Base-by-base conservation (phyloP, 2,113 vertebrate genomes). In the Actenoides hombroni region DNA sequence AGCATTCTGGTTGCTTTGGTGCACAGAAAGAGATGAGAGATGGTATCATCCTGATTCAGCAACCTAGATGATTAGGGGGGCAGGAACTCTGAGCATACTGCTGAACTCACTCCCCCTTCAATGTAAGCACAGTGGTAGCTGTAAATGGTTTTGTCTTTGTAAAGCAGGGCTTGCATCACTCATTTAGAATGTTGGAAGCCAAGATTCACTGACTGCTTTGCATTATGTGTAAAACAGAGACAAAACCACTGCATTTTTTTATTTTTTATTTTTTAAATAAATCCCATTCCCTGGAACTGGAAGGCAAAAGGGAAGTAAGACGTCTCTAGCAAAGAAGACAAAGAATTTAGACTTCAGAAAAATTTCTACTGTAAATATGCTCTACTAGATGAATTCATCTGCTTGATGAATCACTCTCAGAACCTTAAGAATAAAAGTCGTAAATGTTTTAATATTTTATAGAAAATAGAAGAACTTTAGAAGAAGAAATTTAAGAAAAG, bases 51-150 rank as follows among this genome's bases (percentile, higher is more conserved):
- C 11, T 33, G 13, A 83, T 70, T 11, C 20, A 11, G 39, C 18
- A 33, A 0, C 14, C 10, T 31, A 16, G 9, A 8, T 56, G 17
- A 68, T 49, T 4, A 68, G 28, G 37, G 10, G 5, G 29, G 18
- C 10, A 59, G 25, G 74, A 60, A 42, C 8, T n/a, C 26, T 8
- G 16, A 25, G 16, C 0, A 0, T 19, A 5, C 8, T 20, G 5
- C 25, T 59, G 28, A 71, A 5, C 16, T 56, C 5, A 3, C 3
- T 54, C 0, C 19, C 31, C 8, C 10, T 81, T 33, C 25, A 39
- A 1, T 6, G 10, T 6, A 48, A 6, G 6, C 10, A 35, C 5
- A 20, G 1, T 51, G 12, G 9, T 19, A 56, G 3, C 7, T 57
- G 33, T 29, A 35, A 69, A 48, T 35, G 3, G 5, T 23, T 70